phyloP scores from a whole-genome alignment of 1,140 invertebrate species.

The Melipona quadrifasciata region DNA sequence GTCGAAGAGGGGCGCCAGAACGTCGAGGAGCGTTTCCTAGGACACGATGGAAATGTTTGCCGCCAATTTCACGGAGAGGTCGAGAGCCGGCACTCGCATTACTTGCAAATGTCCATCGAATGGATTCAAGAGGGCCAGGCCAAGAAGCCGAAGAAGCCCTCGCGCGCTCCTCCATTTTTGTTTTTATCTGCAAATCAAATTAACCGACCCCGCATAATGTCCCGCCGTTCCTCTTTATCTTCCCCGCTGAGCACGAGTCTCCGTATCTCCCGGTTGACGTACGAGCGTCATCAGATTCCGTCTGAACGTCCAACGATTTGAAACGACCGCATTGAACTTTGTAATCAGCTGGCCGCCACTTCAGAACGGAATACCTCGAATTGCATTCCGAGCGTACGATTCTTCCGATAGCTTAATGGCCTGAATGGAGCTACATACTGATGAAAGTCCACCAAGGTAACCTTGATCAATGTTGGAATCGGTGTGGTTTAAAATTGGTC shows the following conservation, averaged over 20 bases:
- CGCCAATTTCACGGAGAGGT: background rate
- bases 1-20: too few relatives aligned
- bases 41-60: slow-evolving; percentile 5
- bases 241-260: background rate
- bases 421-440: background rate
- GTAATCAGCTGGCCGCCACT: background rate
- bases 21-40: background rate
- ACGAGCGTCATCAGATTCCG: background rate
- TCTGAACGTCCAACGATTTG: slow-evolving; percentile 19
- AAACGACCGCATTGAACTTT: slow-evolving; percentile 35
- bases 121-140: slow-evolving; percentile 15
- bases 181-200: slow-evolving; percentile 39
- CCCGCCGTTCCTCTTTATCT: slow-evolving; percentile 5
- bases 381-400: background rate
- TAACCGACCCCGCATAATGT: slow-evolving; percentile 29
- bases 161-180: slow-evolving; percentile 14
- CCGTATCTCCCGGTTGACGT: slow-evolving; percentile 7
- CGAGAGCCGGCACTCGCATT: background rate
- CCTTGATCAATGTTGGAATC: background rate
- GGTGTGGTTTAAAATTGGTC: background rate
- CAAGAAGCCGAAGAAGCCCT: background rate
- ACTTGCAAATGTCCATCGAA: slow-evolving; percentile 32
- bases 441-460: background rate
- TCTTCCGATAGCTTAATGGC: background rate
- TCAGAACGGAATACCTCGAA: background rate